Percentiles rank a stretch among this genome's conserved stretches.
Conservation (phyloP, 2,113 vertebrate species). For the Melanerpes aurifrons region DNA sequence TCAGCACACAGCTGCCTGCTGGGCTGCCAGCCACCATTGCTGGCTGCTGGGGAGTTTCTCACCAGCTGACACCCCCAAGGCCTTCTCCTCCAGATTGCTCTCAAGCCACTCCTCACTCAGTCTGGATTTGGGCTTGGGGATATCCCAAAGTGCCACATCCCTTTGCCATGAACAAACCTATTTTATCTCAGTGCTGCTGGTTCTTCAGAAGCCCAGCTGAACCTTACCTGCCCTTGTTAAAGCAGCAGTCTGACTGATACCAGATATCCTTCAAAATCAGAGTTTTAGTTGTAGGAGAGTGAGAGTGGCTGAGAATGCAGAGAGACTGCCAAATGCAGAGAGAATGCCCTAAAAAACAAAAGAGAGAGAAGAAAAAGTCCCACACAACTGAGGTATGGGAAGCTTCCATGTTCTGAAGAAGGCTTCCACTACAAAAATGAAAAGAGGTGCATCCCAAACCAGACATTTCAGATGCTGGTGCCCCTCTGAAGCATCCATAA, state of each 20-base stretch:
- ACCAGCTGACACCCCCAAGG: no score
- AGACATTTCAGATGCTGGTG: no score
- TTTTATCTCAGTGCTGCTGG: not conserved
- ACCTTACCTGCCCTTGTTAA: not conserved
- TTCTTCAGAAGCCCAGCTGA: not conserved
- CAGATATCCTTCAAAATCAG: rapidly evolving
- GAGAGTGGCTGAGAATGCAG: not conserved
- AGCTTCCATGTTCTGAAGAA: not conserved
- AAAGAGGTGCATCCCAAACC: not conserved
- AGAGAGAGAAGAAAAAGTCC: rapidly evolving
- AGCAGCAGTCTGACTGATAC: not conserved
- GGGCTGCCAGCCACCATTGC: no score
- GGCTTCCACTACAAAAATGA: not conserved
- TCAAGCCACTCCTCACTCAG: no score
- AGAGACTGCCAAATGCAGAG: not conserved
- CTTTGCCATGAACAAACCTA: not conserved
- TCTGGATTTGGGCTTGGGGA: no score
- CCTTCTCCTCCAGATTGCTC: no score
- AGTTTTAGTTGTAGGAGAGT: not conserved
- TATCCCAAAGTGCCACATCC: no score
- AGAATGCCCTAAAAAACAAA: not conserved
- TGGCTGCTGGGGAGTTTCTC: no score
- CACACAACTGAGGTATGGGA: not conserved
- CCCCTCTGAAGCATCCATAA: no score
- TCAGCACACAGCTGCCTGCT: no score